These are phyloP conservation scores for Helarctos malayanus DNA, from an alignment of 2,797 vertebrate genomes.

Conservation along the genomic window DNA sequence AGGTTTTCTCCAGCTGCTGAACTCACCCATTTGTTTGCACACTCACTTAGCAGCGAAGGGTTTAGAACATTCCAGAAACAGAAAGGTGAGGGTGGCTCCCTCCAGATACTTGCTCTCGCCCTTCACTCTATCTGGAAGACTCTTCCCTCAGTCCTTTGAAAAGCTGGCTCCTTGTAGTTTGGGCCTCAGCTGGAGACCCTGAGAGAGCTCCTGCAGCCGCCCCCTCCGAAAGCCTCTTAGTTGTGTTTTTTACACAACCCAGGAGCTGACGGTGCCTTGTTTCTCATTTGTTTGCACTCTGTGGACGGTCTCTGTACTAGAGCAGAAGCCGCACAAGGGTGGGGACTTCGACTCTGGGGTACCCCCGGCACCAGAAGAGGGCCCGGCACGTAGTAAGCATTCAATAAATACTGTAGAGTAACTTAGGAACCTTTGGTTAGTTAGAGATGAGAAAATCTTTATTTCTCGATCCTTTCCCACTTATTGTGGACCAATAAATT, in stretches of 20 bases:
- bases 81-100: background rate
- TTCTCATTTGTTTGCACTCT: background rate
- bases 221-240: rapidly evolving
- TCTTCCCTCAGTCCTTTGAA: background rate
- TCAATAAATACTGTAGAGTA: background rate
- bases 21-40: background rate
- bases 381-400: background rate
- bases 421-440: background rate
- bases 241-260: background rate
- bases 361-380: background rate
- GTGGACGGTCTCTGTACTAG: background rate
- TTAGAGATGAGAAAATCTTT: background rate
- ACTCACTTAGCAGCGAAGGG: background rate
- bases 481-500: background rate
- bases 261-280: background rate
- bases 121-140: background rate
- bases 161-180: background rate
- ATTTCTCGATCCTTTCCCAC: background rate
- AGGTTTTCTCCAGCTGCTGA: background rate
- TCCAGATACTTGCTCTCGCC: background rate
- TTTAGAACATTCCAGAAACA: constrained; percentile 53
- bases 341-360: background rate
- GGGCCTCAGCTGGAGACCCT: background rate
- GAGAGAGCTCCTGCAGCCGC: rapidly evolving
- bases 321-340: background rate